phyloP scores from a whole-genome alignment of 2,113 vertebrate species.

The Xiphophorus couchianus region DNA sequence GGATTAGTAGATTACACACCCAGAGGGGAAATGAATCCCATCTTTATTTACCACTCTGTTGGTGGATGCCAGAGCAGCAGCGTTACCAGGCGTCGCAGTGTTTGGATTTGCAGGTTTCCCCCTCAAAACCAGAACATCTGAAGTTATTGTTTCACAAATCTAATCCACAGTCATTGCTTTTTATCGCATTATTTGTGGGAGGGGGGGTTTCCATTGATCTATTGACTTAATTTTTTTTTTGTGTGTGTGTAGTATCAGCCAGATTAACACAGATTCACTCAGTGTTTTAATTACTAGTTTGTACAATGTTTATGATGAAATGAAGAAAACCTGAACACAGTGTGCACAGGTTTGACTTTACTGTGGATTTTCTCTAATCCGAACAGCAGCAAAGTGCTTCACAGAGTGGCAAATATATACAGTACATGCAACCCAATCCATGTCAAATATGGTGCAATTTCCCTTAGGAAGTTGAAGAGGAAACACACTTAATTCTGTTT shows the following conservation, averaged over 20 bases:
- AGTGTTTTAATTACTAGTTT: background rate
- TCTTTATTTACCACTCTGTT: conserved; percentile 28
- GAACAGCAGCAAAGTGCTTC: too few relatives aligned
- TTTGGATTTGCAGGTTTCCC: conserved; percentile 14
- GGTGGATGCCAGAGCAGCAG: conserved; percentile 37
- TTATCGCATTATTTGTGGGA: background rate
- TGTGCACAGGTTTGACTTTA: too few relatives aligned
- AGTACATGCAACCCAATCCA: too few relatives aligned
- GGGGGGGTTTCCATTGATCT: background rate
- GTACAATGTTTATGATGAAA: background rate
- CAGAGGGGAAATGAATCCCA: conserved; percentile 17
- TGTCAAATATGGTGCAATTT: background rate
- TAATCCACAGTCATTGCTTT: conserved; percentile 4
- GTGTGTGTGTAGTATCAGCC: background rate
- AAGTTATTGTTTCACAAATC: conserved; percentile 4
- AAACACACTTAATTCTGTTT: background rate
- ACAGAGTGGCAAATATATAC: too few relatives aligned
- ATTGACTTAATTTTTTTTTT: conserved; percentile 6
- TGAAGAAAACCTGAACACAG: background rate
- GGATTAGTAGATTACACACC: conserved; percentile 51
- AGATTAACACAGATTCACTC: background rate
- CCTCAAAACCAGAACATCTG: conserved; percentile 4
- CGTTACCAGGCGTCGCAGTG: background rate
- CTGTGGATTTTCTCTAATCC: background rate
- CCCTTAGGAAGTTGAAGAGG: background rate